Evolutionary conservation across 1,140 invertebrate genomes (phyloP).

Genomic region (Ostrea denselamellosa): DNA sequence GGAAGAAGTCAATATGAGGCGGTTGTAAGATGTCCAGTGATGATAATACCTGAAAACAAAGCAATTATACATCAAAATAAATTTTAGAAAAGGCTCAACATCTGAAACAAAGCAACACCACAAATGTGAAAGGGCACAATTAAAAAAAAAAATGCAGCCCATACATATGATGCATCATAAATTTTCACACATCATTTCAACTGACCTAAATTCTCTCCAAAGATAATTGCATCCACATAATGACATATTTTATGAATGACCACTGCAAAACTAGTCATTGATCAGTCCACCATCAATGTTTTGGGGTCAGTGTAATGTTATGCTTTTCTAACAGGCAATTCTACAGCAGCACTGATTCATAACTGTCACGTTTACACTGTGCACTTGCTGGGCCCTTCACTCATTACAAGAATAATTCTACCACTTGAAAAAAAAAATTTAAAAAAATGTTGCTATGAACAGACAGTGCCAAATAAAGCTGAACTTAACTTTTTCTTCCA

Average conservation of each 20-base stretch:
- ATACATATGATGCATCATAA: no score
- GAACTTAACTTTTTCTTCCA: no score
- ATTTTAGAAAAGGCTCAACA: neutral
- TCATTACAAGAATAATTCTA: neutral
- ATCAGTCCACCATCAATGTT: neutral
- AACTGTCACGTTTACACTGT: neutral
- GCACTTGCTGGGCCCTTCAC: neutral
- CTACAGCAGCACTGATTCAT: neutral
- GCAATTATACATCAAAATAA: neutral
- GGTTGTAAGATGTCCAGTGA: constrained; percentile 97
- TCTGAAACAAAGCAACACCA: neutral
- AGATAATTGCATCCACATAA: neutral
- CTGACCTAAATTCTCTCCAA: neutral
- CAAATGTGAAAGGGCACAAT: no score
- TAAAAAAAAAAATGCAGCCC: no score
- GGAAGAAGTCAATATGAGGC: constrained; percentile 97
- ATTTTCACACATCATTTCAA: neutral
- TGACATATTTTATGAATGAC: neutral
- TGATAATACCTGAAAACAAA: constrained; percentile 88
- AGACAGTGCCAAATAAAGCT: no score
- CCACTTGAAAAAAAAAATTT: no score
- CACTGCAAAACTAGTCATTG: neutral
- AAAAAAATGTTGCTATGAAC: no score
- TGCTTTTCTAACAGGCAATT: neutral
- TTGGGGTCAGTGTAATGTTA: neutral